phyloP scores from a whole-genome alignment of 1,140 invertebrate genomes.

The Watersipora subatra region DNA sequence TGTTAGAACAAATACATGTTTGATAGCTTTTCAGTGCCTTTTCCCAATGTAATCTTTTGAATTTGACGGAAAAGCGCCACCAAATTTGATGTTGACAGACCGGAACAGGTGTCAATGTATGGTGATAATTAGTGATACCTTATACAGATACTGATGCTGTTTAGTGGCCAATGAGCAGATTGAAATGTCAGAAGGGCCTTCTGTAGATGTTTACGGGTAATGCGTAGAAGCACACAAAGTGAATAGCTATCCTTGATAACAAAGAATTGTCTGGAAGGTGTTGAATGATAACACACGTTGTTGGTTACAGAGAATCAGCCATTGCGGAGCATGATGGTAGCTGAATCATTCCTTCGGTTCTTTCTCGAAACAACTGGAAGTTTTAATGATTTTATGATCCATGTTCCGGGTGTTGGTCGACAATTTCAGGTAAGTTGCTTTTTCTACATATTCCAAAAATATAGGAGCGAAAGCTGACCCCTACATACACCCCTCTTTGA shows the following conservation, averaged over 20 bases:
- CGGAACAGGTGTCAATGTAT: background rate
- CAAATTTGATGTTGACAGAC: background rate
- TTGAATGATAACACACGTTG: too few species aligned
- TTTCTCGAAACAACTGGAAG: slow-evolving; percentile 54
- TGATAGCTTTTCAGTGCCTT: background rate
- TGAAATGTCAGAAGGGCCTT: too few species aligned
- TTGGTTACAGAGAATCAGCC: background rate
- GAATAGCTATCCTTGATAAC: too few species aligned
- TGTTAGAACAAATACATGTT: background rate
- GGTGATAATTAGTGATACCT: background rate
- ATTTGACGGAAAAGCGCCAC: background rate
- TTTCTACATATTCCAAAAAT: slow-evolving; percentile 1
- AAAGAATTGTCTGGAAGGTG: too few species aligned
- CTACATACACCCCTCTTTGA: too few species aligned
- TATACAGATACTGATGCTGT: too few species aligned
- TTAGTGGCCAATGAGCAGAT: too few species aligned
- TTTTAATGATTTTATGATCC: slow-evolving; percentile 45
- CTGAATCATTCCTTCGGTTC: slow-evolving; percentile 53
- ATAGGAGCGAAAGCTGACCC: background rate
- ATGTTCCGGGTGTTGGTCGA: slow-evolving; percentile 40
- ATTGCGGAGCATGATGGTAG: slow-evolving; percentile 49
- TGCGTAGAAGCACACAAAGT: too few species aligned
- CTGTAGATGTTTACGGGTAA: too few species aligned
- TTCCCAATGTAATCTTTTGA: background rate
- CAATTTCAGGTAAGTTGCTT: slow-evolving; percentile 45